phyloP scores from a whole-genome alignment of 2,113 vertebrate genomes.

The Dolichotis patagonum region DNA sequence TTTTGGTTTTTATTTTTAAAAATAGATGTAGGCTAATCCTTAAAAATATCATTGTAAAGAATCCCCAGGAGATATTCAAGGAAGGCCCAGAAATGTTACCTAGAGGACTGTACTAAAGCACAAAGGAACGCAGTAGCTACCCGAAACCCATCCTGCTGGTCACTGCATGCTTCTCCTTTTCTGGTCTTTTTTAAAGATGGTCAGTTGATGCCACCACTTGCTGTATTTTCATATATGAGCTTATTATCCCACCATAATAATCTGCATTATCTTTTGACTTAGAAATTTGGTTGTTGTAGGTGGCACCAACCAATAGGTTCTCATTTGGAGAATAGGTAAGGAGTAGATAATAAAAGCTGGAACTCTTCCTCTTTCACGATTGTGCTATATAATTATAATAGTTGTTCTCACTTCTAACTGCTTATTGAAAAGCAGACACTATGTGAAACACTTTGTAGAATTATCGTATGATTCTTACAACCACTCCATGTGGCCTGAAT shows the following conservation, averaged over 20 bases:
- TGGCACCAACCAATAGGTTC: too few species aligned
- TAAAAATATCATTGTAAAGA: not conserved
- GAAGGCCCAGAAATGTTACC: not conserved
- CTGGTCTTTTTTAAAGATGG: not conserved
- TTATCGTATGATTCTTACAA: not conserved
- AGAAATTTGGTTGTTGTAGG: too few species aligned
- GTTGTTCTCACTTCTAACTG: not conserved
- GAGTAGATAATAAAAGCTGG: not conserved
- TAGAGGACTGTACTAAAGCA: not conserved
- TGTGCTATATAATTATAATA: not conserved
- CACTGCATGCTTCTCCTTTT: not conserved
- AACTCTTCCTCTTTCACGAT: constrained; percentile 17
- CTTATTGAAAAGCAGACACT: not conserved
- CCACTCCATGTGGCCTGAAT: not conserved
- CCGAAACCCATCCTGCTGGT: not conserved
- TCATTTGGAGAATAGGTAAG: not conserved
- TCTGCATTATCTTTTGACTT: not conserved
- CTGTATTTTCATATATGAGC: not conserved
- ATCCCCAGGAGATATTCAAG: not conserved
- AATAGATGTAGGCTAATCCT: not conserved
- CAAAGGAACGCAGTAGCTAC: too few species aligned
- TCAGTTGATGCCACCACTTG: not conserved
- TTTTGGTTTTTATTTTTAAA: not conserved
- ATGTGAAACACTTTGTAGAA: not conserved
- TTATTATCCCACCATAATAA: constrained; percentile 25